Percentiles rank a stretch among this genome's conserved stretches.
phyloP scores from a whole-genome alignment of 1,140 invertebrate species.

The Saxidomus purpurata region DNA sequence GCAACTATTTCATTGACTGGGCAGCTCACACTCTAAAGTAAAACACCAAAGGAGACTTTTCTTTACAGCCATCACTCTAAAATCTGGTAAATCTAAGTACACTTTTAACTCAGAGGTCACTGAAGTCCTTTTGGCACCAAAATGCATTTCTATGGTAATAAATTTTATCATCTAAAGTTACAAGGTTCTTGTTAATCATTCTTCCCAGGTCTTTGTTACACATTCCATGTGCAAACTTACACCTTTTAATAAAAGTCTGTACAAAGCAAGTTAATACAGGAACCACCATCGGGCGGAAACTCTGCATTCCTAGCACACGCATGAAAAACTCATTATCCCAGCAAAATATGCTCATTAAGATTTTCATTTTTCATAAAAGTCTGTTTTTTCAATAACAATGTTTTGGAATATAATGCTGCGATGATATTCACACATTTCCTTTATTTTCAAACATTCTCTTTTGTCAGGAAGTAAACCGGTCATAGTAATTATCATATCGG shows the following conservation, averaged over 20 bases:
- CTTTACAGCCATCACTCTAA: no score
- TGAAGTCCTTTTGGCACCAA: not conserved
- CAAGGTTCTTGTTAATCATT: not conserved
- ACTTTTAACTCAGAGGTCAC: no score
- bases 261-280: constrained; percentile 29
- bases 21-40: no score
- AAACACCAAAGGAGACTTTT: no score
- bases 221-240: constrained; percentile 37
- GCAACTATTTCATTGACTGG: no score
- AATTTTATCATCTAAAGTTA: not conserved
- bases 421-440: constrained; percentile 46
- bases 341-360: constrained; percentile 61
- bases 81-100: no score
- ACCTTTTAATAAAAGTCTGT: constrained; percentile 43
- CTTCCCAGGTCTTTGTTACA: not conserved
- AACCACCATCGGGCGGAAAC: constrained; percentile 24
- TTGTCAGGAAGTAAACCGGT: constrained; percentile 6
- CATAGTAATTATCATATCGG: not conserved
- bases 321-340: constrained; percentile 43
- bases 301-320: constrained; percentile 13
- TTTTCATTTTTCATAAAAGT: constrained; percentile 66
- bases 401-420: constrained; percentile 35
- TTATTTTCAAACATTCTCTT: constrained; percentile 43
- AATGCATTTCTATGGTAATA: constrained; percentile 11
- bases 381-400: constrained; percentile 35